These are phyloP conservation scores for Guaruba guarouba DNA, from an alignment of 2,113 vertebrate genomes.

Conservation along the genomic window DNA sequence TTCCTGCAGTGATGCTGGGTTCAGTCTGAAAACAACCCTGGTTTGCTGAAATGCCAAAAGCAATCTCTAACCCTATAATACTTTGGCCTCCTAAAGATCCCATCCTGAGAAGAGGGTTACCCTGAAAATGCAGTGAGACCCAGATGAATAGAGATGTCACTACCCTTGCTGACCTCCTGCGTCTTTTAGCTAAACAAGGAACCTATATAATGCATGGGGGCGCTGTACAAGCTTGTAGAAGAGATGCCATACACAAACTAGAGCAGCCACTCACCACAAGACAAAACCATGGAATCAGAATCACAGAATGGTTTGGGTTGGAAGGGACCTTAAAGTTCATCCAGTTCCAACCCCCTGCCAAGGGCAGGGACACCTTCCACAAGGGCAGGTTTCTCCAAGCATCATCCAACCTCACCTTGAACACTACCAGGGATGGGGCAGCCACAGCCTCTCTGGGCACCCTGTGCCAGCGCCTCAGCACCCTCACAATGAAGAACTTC, in stretches of 20 bases:
- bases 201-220: neutral
- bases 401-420: neutral
- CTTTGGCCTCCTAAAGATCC: conserved; percentile 22
- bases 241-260: neutral
- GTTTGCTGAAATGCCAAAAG: conserved; percentile 3
- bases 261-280: neutral
- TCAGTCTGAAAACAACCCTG: neutral
- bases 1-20: neutral
- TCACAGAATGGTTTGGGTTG: neutral
- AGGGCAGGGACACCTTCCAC: neutral
- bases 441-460: neutral
- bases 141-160: conserved; percentile 30
- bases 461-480: neutral
- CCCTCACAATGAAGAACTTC: neutral
- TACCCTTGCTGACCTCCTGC: neutral
- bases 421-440: neutral
- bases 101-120: neutral
- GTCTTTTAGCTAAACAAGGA: neutral
- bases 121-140: neutral
- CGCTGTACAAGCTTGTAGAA: neutral
- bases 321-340: neutral
- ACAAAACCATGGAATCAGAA: neutral
- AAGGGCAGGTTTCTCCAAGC: neutral
- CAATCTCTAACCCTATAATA: neutral
- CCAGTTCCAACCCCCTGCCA: neutral